Evolutionary conservation across 92 coral and sea anemone species (phyloP).

Genomic region (Meandrina meandrites): DNA sequence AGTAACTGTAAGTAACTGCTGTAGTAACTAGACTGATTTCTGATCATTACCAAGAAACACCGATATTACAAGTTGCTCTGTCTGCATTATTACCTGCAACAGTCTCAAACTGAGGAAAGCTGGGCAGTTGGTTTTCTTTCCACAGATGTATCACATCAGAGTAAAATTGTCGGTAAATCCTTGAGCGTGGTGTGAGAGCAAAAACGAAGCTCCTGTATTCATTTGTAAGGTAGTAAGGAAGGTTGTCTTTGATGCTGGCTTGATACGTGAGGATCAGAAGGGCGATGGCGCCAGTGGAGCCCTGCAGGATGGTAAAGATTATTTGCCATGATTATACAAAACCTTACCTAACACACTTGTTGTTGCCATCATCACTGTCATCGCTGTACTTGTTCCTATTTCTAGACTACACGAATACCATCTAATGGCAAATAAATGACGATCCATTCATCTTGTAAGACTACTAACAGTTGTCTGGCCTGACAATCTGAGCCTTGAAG

Average conservation of each 20-base stretch:
- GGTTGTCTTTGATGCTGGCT: conserved; percentile 40
- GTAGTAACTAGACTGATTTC: no score
- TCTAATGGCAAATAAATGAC: neutral
- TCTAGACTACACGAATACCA: neutral
- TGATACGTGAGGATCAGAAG: conserved; percentile 62
- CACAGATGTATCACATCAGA: conserved; percentile 77
- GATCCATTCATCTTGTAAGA: neutral
- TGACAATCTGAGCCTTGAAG: no score
- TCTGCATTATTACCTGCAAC: conserved; percentile 48
- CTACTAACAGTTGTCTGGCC: no score
- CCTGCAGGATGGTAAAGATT: conserved; percentile 36
- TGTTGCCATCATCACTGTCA: neutral
- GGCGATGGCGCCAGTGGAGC: conserved; percentile 61
- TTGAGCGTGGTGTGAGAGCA: conserved; percentile 71
- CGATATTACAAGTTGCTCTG: neutral
- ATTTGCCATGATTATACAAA: neutral
- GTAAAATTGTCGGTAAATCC: conserved; percentile 75
- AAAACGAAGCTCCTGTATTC: conserved; percentile 50
- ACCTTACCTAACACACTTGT: neutral
- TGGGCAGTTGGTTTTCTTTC: conserved; percentile 55
- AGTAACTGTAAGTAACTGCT: no score
- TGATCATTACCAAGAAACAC: neutral
- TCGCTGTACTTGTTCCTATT: no score
- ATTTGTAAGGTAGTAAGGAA: conserved; percentile 65
- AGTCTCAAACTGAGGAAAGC: conserved; percentile 60